A percentile compares a stretch with the other conserved stretches of the same genome.
Conservation (phyloP, 2,797 vertebrate species). For the Eulemur mongoz region DNA sequence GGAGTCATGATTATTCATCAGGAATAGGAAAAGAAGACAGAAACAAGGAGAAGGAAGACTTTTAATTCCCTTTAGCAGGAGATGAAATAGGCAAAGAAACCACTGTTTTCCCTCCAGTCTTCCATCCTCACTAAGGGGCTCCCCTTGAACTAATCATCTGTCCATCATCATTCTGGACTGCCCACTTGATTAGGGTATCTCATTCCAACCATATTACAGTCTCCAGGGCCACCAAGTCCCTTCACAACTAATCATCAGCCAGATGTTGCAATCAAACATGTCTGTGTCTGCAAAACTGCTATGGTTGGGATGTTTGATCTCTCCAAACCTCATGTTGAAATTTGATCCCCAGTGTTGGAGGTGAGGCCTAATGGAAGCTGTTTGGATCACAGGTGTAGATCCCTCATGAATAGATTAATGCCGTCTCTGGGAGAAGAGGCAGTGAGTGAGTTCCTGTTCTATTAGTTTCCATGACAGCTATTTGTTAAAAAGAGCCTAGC, state of each 20-base stretch:
- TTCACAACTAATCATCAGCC: neutral
- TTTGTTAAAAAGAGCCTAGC: neutral
- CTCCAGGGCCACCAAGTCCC: neutral
- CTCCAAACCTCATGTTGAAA: neutral
- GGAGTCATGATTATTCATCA: neutral
- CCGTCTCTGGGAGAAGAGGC: neutral
- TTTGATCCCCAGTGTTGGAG: neutral
- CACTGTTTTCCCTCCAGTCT: neutral
- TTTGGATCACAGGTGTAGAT: too few relatives aligned
- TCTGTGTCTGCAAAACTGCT: neutral
- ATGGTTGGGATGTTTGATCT: neutral
- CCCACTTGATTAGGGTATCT: neutral
- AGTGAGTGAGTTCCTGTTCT: neutral
- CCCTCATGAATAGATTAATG: neutral
- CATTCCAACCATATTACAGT: neutral
- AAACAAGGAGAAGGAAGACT: neutral
- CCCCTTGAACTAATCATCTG: neutral
- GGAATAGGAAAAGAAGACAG: neutral
- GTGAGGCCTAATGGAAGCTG: neutral
- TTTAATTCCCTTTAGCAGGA: neutral
- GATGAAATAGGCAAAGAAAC: neutral
- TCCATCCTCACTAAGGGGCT: neutral
- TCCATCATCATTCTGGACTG: neutral
- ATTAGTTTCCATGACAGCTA: neutral
- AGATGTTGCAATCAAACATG: neutral